Evolutionary conservation across 64 coral and sea anemone genomes (phyloP).

Genomic region (Montipora foliosa): DNA sequence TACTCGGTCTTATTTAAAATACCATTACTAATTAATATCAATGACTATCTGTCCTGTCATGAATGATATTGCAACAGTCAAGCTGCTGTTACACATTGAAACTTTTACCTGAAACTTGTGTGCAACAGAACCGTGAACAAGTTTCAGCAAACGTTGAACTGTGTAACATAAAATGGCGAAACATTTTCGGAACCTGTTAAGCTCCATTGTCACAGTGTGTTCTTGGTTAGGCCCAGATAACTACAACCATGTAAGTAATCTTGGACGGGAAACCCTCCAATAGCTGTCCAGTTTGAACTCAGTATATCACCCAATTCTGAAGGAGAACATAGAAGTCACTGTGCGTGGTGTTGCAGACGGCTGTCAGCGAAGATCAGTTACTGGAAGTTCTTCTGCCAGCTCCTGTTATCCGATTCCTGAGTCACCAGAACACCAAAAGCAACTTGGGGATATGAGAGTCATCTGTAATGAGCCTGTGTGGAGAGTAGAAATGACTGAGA

Average conservation of each 20-base stretch:
- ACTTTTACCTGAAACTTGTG: too few species aligned
- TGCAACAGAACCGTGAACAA: too few species aligned
- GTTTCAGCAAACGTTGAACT: too few species aligned
- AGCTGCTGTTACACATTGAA: too few species aligned
- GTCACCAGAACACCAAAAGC: constrained; percentile 51
- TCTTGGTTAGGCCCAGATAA: constrained; percentile 67
- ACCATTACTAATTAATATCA: too few species aligned
- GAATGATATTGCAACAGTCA: too few species aligned
- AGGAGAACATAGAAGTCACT: constrained; percentile 58
- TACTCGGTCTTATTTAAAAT: too few species aligned
- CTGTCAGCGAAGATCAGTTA: constrained; percentile 48
- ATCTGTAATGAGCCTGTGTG: constrained; percentile 40
- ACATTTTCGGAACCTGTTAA: background rate
- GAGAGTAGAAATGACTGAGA: constrained; percentile 41
- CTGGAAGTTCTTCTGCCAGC: constrained; percentile 55
- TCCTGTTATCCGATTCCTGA: constrained; percentile 64
- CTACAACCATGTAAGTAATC: constrained; percentile 58
- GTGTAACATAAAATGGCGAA: too few species aligned
- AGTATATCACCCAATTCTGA: constrained; percentile 44
- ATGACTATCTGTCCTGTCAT: too few species aligned
- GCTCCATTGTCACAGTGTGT: constrained; percentile 57
- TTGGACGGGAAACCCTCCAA: constrained; percentile 50
- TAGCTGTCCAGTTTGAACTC: constrained; percentile 48
- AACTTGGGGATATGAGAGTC: constrained; percentile 65
- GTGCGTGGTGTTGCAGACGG: constrained; percentile 58